Conservation (phyloP, 2,888 invertebrate species). For the Dasypolia templi region DNA sequence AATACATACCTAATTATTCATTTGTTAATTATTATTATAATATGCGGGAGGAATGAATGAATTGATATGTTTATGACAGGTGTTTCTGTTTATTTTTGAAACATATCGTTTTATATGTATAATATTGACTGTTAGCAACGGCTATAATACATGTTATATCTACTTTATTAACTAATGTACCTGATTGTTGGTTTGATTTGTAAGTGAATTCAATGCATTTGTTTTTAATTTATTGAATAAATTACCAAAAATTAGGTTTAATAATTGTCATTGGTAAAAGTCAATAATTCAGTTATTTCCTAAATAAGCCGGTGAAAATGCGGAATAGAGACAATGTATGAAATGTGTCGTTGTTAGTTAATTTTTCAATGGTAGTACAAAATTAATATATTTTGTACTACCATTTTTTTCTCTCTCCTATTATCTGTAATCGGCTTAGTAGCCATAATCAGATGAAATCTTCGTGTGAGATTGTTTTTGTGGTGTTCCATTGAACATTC, state of each 20-base stretch:
- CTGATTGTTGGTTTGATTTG: constrained; percentile 64
- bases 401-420: no score
- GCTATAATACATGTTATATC: constrained; percentile 58
- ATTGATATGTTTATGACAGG: constrained; percentile 28
- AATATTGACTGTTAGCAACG: constrained; percentile 52
- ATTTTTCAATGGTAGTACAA: no score
- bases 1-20: constrained; percentile 34
- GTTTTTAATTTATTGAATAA: constrained; percentile 44
- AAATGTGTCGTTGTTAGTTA: neutral
- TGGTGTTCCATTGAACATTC: no score
- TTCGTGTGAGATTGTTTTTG: no score
- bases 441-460: no score
- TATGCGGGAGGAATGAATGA: constrained; percentile 9
- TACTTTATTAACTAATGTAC: constrained; percentile 61
- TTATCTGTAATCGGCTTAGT: no score
- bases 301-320: constrained; percentile 11
- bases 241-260: constrained; percentile 53
- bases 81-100: constrained; percentile 42
- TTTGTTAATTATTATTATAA: constrained; percentile 52
- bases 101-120: constrained; percentile 44
- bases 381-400: constrained; percentile 39
- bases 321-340: neutral
- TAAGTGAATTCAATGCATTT: constrained; percentile 51
- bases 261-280: constrained; percentile 43
- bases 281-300: constrained; percentile 43